Conservation (phyloP, 2,888 invertebrate species). For the Clistopyga incitator region DNA sequence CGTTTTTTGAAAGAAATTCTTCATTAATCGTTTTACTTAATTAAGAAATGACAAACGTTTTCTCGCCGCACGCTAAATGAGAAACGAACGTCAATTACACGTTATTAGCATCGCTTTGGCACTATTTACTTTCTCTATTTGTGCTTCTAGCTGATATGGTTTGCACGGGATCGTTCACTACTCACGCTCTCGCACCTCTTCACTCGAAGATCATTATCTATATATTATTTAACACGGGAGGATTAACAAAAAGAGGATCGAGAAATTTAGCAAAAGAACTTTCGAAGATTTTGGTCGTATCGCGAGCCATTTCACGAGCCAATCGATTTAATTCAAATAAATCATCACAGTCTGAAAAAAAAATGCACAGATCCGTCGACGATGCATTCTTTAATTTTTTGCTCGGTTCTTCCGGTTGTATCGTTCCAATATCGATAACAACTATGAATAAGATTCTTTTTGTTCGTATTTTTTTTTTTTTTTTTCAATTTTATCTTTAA, state of each 20-base stretch:
- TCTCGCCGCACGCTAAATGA: background rate
- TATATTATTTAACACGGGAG: slow-evolving; percentile 41
- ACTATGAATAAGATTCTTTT: slow-evolving; percentile 14
- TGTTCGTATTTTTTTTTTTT: slow-evolving; percentile 12
- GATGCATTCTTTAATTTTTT: slow-evolving; percentile 50
- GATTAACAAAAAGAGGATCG: slow-evolving; percentile 6
- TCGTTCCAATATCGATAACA: slow-evolving; percentile 36
- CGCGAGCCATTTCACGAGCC: slow-evolving; percentile 37
- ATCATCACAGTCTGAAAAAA: slow-evolving; percentile 66
- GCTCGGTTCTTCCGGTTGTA: slow-evolving; percentile 25
- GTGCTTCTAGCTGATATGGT: slow-evolving; percentile 68
- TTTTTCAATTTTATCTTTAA: background rate
- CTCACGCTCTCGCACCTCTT: slow-evolving; percentile 48
- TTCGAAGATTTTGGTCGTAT: slow-evolving; percentile 30
- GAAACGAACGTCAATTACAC: slow-evolving; percentile 27
- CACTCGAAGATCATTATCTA: slow-evolving; percentile 35
- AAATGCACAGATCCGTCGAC: slow-evolving; percentile 56
- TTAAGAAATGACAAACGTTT: slow-evolving; percentile 10
- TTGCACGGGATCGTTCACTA: slow-evolving; percentile 48
- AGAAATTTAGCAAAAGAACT: slow-evolving; percentile 31
- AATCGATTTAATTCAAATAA: slow-evolving; percentile 57
- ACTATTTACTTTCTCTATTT: slow-evolving; percentile 67
- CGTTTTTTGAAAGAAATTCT: background rate
- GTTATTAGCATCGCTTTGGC: slow-evolving; percentile 69
- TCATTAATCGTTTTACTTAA: background rate